Percentiles rank a stretch among this genome's conserved stretches.
phyloP scores from a whole-genome alignment of 2,888 invertebrate genomes.

The Julus scanicus region DNA sequence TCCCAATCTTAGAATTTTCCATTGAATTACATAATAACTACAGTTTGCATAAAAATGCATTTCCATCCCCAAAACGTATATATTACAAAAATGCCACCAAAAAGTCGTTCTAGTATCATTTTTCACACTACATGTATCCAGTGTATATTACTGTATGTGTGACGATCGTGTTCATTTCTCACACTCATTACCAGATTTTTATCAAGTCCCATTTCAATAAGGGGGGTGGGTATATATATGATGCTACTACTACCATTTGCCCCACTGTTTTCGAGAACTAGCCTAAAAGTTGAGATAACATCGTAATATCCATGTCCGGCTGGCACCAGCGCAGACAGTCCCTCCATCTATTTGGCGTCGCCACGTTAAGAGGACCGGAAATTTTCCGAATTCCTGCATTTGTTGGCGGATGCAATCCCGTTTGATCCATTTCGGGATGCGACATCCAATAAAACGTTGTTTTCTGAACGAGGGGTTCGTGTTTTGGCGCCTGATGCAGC shows the following conservation, averaged over 20 bases:
- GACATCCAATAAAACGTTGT: slow-evolving; percentile 9
- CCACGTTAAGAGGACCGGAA: background rate
- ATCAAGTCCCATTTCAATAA: no score
- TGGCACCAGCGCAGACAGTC: slow-evolving; percentile 3
- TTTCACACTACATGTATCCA: no score
- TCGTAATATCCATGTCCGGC: background rate
- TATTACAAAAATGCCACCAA: no score
- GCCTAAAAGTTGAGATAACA: background rate
- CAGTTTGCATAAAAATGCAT: no score
- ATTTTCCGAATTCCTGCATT: slow-evolving; percentile 11
- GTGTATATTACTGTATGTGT: no score
- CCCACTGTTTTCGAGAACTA: background rate
- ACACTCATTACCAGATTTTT: no score
- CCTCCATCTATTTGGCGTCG: background rate
- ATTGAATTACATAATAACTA: no score
- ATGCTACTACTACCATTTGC: background rate
- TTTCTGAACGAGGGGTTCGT: slow-evolving; percentile 5
- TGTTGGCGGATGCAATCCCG: slow-evolving; percentile 6
- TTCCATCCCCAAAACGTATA: no score
- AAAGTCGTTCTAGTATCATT: no score
- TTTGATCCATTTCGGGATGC: slow-evolving; percentile 21
- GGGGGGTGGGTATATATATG: no score
- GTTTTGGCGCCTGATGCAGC: slow-evolving; percentile 27
- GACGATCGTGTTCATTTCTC: no score
- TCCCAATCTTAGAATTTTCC: no score